These are phyloP conservation scores for Camelus bactrianus DNA, from an alignment of 2,113 vertebrate species.

Conservation along the genomic window DNA sequence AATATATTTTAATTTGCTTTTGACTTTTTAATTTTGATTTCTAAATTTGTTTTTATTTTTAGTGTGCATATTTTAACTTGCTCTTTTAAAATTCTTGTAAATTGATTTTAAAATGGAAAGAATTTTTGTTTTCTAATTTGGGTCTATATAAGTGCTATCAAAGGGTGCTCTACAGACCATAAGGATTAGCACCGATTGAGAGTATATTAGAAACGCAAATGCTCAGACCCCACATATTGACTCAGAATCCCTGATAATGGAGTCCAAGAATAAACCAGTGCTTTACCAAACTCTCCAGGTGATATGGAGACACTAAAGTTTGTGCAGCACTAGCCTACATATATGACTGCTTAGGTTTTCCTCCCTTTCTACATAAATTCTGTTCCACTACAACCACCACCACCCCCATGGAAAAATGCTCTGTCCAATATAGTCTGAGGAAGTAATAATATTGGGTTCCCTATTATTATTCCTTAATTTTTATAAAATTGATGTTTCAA, in stretches of 20 bases:
- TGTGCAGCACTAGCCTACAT: background rate
- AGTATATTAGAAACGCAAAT: background rate
- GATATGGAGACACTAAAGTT: background rate
- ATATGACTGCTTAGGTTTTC: background rate
- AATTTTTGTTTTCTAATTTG: background rate
- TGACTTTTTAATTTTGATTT: background rate
- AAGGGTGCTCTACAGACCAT: background rate
- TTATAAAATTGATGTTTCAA: background rate
- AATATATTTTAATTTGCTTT: background rate
- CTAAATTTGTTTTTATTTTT: background rate
- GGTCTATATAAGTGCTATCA: background rate
- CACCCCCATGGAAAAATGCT: background rate
- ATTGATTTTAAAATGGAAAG: background rate
- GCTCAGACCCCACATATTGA: background rate
- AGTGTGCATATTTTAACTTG: background rate
- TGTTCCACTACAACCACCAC: background rate
- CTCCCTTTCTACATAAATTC: background rate
- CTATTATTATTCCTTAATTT: background rate
- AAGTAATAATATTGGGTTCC: background rate
- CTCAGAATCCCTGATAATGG: background rate
- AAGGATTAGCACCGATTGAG: background rate
- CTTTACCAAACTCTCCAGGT: background rate
- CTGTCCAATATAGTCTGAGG: background rate
- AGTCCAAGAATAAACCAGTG: background rate
- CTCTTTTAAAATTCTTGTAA: background rate